Base-by-base conservation (phyloP, 2,888 invertebrate species). In the Sarcophaga rosellei region DNA sequence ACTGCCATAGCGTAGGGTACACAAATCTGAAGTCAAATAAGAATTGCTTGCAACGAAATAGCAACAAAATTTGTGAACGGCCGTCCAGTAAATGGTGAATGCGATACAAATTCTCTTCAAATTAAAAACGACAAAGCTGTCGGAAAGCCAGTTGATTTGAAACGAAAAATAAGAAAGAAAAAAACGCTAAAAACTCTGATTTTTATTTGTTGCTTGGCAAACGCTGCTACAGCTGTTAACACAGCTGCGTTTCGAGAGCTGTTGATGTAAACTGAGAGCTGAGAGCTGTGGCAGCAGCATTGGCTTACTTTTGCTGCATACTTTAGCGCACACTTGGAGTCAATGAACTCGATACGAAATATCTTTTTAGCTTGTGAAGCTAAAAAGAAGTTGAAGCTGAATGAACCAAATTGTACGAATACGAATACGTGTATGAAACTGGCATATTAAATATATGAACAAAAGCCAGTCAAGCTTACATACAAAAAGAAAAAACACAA, bases 261-360 rank as follows among this genome's bases (percentile, higher is more conserved):
- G 44, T 70, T 47, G 59, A 62, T 45, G 35, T 35, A 35, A 35
- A 35, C 35, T 10, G 35, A 35, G 10, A 35, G 35, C 35, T 35
- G 8, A 35, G 35, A 2, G 69, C 77, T 73, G 57, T 21, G 12
- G 23, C 35, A 44, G 59, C 47, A 61, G 25, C 61, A 5, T 21
- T 53, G 53, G 53, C 53, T 53, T 17, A 53, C 53, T 53, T 53
- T 53, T 63, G 78, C 53, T 78, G 62, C 66, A 45, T 35, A 45
- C 69, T 25, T 68, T 25, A 4, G 65, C 47, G 15, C 62, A 45
- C 21, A 35, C 0, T 35, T 23, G 35, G 66, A 75, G 86, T 86
- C 86, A 86, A 86, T 75, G 86, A 86, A 86, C 86, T 84, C 69
- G 65, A 73, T 57, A 45, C 66, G 44, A 84, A 86, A 70, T 78